A percentile compares a stretch with the other conserved stretches of the same genome.
Conservation (phyloP, 2,888 invertebrate genomes). For the Chelonus formosanus region DNA sequence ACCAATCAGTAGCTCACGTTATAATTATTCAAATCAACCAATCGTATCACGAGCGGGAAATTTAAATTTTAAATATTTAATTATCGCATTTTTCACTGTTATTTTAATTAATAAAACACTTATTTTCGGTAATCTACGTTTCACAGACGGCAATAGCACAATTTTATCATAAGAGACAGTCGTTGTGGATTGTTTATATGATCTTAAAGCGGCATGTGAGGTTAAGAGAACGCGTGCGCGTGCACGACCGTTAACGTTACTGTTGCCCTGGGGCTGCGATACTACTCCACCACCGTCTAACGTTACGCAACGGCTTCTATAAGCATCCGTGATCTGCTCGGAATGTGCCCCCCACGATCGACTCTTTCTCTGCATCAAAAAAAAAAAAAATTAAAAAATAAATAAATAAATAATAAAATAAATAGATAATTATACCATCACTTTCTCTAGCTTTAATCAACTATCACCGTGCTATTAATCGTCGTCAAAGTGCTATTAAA, state of each 20-base stretch:
- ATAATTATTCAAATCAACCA: too few species aligned
- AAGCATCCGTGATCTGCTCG: slow-evolving; percentile 63
- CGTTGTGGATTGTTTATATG: slow-evolving; percentile 15
- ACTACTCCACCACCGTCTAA: slow-evolving; percentile 50
- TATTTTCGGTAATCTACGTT: too few species aligned
- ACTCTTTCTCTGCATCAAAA: slow-evolving; percentile 3
- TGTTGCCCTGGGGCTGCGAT: slow-evolving; percentile 32
- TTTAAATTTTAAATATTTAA: too few species aligned
- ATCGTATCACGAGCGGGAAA: too few species aligned
- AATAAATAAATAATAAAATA: background rate
- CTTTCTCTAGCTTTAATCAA: too few species aligned
- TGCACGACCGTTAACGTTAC: slow-evolving; percentile 16
- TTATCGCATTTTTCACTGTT: too few species aligned
- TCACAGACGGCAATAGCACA: too few species aligned
- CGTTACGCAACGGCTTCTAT: slow-evolving; percentile 64
- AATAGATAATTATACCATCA: background rate
- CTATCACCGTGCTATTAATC: too few species aligned
- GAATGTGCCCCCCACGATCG: slow-evolving; percentile 52
- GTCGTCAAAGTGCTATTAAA: too few species aligned
- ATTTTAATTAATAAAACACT: too few species aligned
- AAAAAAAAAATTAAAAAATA: background rate
- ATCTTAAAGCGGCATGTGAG: slow-evolving; percentile 3
- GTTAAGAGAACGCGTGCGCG: slow-evolving; percentile 2
- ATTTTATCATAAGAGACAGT: too few species aligned
- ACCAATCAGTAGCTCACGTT: too few species aligned